phyloP scores from a whole-genome alignment of 2,888 invertebrate species.

The Hofmannophila pseudospretella region DNA sequence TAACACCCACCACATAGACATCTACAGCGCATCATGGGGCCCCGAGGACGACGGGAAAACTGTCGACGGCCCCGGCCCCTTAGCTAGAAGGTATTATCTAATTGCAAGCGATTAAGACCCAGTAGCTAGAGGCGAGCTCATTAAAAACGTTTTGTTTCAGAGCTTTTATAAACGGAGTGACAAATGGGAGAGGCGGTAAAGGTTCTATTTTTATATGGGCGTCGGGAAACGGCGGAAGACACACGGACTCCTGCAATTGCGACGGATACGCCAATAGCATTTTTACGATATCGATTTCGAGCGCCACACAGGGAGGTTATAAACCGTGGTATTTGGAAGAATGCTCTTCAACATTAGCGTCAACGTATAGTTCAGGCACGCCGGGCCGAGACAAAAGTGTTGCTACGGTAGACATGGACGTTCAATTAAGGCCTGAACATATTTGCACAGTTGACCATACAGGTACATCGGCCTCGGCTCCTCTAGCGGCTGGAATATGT shows the following conservation, averaged over 20 bases:
- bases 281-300: slow-evolving; percentile 98
- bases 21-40: slow-evolving; percentile 98
- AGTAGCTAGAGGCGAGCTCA: slow-evolving; percentile 48
- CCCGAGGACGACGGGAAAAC: slow-evolving; percentile 98
- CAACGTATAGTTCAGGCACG: slow-evolving; percentile 98
- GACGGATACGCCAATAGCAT: slow-evolving; percentile 99
- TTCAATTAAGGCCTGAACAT: slow-evolving; percentile 88
- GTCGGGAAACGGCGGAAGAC: slow-evolving; percentile 96
- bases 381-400: slow-evolving; percentile 94
- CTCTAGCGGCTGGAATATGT: slow-evolving; percentile 95
- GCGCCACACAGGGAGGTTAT: slow-evolving; percentile 95
- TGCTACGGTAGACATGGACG: slow-evolving; percentile 94
- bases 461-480: slow-evolving; percentile 96
- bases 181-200: slow-evolving; percentile 93
- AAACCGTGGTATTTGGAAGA: slow-evolving; percentile 99
- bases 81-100: slow-evolving; percentile 82
- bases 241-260: slow-evolving; percentile 98
- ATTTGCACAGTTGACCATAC: slow-evolving; percentile 95
- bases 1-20: slow-evolving; percentile 96
- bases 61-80: slow-evolving; percentile 95
- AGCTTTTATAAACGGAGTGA: slow-evolving; percentile 95
- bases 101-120: slow-evolving; percentile 33
- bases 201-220: slow-evolving; percentile 99
- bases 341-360: slow-evolving; percentile 98
- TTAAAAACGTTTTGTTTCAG: slow-evolving; percentile 73